A percentile compares a stretch with the other conserved stretches of the same genome.
Conservation (phyloP, 2,888 invertebrate genomes). For the Temnothorax rugatulus region DNA sequence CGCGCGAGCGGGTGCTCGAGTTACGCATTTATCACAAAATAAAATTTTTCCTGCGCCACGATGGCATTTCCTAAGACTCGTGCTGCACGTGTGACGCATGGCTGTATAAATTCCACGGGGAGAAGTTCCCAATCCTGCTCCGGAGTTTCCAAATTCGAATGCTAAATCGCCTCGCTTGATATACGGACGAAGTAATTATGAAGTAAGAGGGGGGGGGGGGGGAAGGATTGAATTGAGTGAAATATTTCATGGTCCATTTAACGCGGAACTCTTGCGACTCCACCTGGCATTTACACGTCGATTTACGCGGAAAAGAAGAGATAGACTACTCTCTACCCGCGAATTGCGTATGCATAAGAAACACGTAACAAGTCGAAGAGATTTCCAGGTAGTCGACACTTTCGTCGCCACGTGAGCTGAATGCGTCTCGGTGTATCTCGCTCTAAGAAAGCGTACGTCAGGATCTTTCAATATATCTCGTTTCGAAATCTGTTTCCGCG, state of each 20-base stretch:
- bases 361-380: slow-evolving; percentile 51
- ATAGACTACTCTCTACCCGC: not conserved
- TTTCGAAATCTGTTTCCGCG: slow-evolving; percentile 33
- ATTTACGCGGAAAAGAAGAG: slow-evolving; percentile 23
- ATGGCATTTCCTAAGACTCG: not conserved
- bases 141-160: slow-evolving; percentile 14
- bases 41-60: slow-evolving; percentile 19
- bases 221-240: not conserved
- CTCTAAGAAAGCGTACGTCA: not conserved
- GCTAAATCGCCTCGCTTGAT: not conserved
- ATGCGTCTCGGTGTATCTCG: not conserved
- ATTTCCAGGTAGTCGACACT: slow-evolving; percentile 54
- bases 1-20: too few species aligned
- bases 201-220: not conserved
- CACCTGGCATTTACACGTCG: not conserved
- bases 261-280: not conserved
- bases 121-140: not conserved
- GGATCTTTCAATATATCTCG: slow-evolving; percentile 26
- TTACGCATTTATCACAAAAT: slow-evolving; percentile 23
- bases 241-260: slow-evolving; percentile 21
- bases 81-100: not conserved
- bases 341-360: slow-evolving; percentile 42
- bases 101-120: not conserved
- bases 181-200: not conserved
- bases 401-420: slow-evolving; percentile 43